These are phyloP conservation scores for Latrodectus geometricus DNA, from an alignment of 1,140 invertebrate genomes.

Conservation along the genomic window DNA sequence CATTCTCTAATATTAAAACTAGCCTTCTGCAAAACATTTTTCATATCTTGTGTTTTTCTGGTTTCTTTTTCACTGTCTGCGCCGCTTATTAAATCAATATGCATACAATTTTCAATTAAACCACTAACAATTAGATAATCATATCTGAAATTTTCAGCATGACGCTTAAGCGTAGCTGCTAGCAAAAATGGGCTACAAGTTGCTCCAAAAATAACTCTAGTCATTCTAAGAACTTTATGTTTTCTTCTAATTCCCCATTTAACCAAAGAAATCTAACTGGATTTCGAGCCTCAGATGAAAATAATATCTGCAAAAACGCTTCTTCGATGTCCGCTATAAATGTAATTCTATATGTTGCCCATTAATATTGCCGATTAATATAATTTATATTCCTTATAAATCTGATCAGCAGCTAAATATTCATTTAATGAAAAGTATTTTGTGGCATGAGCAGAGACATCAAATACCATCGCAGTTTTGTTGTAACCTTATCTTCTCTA, in stretches of 20 bases:
- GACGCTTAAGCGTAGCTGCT: constrained; percentile 10
- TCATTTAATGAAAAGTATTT: constrained; percentile 17
- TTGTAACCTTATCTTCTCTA: constrained; percentile 10
- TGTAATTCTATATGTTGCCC: constrained; percentile 15
- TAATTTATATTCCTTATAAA: constrained; percentile 13
- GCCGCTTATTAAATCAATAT: too few relatives aligned
- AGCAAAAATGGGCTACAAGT: constrained; percentile 12
- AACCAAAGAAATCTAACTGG: constrained; percentile 45
- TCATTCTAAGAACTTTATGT: background rate
- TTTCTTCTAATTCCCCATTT: background rate
- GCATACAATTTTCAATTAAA: too few relatives aligned
- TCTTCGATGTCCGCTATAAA: constrained; percentile 43
- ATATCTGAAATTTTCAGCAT: background rate
- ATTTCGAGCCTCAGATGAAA: constrained; percentile 17
- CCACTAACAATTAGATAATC: background rate
- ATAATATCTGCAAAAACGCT: constrained; percentile 34
- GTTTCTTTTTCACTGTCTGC: too few relatives aligned
- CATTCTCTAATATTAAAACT: background rate
- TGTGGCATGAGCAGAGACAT: background rate
- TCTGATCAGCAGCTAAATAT: constrained; percentile 41
- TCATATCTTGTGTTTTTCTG: background rate
- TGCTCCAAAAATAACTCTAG: too few relatives aligned
- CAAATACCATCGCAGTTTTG: constrained; percentile 19
- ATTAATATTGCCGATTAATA: too few relatives aligned
- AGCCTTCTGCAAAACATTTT: background rate